Conservation (phyloP, 2,888 invertebrate genomes). For the Lordiphosa fenestrarum region DNA sequence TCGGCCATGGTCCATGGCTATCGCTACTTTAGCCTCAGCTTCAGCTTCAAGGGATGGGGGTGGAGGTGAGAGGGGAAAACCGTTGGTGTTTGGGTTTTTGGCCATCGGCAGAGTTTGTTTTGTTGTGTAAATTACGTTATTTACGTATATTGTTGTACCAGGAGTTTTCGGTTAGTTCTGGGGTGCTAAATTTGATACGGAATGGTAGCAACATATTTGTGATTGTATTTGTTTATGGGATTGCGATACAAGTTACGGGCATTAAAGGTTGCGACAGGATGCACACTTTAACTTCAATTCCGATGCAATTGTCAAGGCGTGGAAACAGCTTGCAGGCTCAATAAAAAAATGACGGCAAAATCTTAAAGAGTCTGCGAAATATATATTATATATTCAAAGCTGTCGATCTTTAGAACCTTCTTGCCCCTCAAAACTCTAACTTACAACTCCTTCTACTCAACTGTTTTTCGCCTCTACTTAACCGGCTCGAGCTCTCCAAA, state of each 20-base stretch:
- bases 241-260: not conserved
- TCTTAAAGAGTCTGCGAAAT: too few species aligned
- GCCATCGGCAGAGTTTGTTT: constrained; percentile 63
- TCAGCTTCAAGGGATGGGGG: constrained; percentile 1
- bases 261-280: too few species aligned
- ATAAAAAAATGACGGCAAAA: too few species aligned
- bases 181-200: constrained; percentile 24
- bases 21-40: constrained; percentile 13
- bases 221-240: constrained; percentile 11
- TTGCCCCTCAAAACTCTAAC: too few species aligned
- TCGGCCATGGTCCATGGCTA: constrained; percentile 39
- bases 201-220: constrained; percentile 15
- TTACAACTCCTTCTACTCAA: too few species aligned
- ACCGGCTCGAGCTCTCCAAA: too few species aligned
- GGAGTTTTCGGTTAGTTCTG: constrained; percentile 26
- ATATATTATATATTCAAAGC: too few species aligned
- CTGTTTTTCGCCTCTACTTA: too few species aligned
- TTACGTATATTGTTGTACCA: constrained; percentile 50
- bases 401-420: too few species aligned
- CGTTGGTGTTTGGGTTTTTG: constrained; percentile 21
- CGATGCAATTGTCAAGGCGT: too few species aligned
- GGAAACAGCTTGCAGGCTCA: too few species aligned
- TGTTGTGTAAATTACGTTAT: constrained; percentile 72
- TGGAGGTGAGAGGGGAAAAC: not conserved
- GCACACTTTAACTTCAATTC: too few species aligned